These are phyloP conservation scores for Pachymerium ferrugineum DNA, from an alignment of 2,888 invertebrate species.

Conservation along the genomic window DNA sequence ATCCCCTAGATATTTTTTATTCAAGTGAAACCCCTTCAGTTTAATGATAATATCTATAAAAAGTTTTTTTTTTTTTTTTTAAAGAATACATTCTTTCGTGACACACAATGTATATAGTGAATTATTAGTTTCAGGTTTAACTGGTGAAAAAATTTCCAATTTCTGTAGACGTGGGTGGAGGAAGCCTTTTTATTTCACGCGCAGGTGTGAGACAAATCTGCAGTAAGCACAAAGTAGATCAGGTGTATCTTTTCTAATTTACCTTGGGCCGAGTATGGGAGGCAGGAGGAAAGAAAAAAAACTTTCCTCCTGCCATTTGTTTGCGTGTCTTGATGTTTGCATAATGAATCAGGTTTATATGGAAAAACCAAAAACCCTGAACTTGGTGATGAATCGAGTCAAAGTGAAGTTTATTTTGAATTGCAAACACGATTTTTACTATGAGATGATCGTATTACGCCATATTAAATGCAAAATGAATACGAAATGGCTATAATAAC, in stretches of 20 bases:
- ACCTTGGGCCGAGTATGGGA: not conserved
- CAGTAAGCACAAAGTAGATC: not conserved
- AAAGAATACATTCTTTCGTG: not conserved
- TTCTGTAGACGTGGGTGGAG: not conserved
- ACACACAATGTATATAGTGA: constrained; percentile 20
- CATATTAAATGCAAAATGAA: constrained; percentile 1
- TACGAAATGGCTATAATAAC: not conserved
- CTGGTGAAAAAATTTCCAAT: not conserved
- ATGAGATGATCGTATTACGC: not conserved
- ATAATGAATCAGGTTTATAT: not conserved
- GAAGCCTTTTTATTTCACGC: not conserved
- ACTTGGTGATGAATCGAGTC: not conserved
- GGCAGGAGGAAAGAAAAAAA: not conserved
- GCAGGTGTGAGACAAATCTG: constrained; percentile 14
- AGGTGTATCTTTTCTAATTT: not conserved
- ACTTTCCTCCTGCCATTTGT: not conserved
- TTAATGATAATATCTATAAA: too few relatives aligned
- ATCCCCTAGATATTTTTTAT: too few relatives aligned
- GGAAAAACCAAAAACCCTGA: constrained; percentile 15
- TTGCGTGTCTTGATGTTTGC: not conserved
- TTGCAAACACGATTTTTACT: not conserved
- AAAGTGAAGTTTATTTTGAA: not conserved
- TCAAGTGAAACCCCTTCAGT: too few relatives aligned
- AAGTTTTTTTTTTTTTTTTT: not conserved
- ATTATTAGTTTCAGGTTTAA: constrained; percentile 8